These are phyloP conservation scores for Bembecia ichneumoniformis DNA, from an alignment of 2,888 invertebrate species.

Conservation along the genomic window DNA sequence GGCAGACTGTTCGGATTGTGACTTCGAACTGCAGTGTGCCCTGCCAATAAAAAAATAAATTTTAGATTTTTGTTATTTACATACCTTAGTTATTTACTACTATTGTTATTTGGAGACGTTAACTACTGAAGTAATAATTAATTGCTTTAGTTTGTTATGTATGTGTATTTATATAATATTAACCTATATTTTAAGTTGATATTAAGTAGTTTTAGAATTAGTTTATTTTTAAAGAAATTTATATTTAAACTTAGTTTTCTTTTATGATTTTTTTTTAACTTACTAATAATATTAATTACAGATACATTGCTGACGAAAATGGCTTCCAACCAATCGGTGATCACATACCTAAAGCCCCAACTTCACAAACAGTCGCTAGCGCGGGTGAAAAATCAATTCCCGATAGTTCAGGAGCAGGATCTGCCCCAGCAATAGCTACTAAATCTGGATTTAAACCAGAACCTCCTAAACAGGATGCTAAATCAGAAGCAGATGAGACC, in stretches of 20 bases:
- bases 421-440: conserved; percentile 17
- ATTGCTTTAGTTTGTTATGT: too few species aligned
- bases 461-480: background rate
- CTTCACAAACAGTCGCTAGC: conserved; percentile 11
- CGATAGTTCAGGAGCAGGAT: conserved; percentile 22
- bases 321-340: conserved; percentile 78
- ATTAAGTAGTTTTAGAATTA: background rate
- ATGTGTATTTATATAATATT: too few species aligned
- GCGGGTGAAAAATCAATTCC: conserved; percentile 24
- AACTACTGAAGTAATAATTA: too few species aligned
- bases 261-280: background rate
- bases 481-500: conserved; percentile 1
- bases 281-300: conserved; percentile 18
- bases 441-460: conserved; percentile 1
- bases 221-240: background rate
- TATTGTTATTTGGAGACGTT: too few species aligned
- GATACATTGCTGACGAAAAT: conserved; percentile 81
- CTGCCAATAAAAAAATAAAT: too few species aligned
- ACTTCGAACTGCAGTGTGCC: too few species aligned
- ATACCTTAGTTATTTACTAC: too few species aligned
- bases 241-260: background rate
- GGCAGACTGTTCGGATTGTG: too few species aligned
- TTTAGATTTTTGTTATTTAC: too few species aligned
- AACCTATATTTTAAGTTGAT: background rate
- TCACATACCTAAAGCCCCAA: conserved; percentile 68